Percentiles rank a stretch among this genome's conserved stretches.
Conservation (phyloP, 2,797 vertebrate species). For the Alca torda region DNA sequence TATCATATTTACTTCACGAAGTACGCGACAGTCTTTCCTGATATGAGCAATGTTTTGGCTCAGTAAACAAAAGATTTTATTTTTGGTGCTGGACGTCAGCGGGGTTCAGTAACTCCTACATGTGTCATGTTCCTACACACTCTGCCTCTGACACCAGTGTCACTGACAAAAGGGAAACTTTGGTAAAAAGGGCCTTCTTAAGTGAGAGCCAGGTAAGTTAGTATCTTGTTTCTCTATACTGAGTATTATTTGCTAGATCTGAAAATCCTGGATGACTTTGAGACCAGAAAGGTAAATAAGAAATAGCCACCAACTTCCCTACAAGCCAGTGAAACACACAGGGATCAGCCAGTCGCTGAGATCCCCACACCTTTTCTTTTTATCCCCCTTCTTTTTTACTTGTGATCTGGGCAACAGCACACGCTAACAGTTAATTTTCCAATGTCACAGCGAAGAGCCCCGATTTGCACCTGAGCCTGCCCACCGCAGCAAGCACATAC, state of each 20-base stretch:
- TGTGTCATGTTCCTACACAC: neutral
- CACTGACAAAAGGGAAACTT: neutral
- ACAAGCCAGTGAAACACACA: neutral
- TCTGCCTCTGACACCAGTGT: neutral
- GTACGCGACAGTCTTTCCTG: neutral
- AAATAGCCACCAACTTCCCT: neutral
- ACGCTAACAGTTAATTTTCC: neutral
- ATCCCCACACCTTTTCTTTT: neutral
- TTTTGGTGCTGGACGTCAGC: neutral
- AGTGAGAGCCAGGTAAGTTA: neutral
- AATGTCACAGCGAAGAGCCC: neutral
- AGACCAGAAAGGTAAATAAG: neutral
- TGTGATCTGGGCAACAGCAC: neutral
- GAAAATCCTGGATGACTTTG: neutral
- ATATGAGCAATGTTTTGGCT: neutral
- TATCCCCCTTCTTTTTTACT: neutral
- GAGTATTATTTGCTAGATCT: neutral
- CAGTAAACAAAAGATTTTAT: neutral
- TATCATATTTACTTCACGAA: neutral
- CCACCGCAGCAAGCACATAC: fast-evolving
- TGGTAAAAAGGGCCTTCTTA: neutral
- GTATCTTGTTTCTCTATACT: neutral
- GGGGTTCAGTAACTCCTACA: neutral
- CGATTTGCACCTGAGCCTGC: neutral
- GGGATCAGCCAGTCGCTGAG: neutral